These are phyloP conservation scores for Oryzaephilus surinamensis DNA, from an alignment of 1,140 invertebrate genomes.

Conservation along the genomic window DNA sequence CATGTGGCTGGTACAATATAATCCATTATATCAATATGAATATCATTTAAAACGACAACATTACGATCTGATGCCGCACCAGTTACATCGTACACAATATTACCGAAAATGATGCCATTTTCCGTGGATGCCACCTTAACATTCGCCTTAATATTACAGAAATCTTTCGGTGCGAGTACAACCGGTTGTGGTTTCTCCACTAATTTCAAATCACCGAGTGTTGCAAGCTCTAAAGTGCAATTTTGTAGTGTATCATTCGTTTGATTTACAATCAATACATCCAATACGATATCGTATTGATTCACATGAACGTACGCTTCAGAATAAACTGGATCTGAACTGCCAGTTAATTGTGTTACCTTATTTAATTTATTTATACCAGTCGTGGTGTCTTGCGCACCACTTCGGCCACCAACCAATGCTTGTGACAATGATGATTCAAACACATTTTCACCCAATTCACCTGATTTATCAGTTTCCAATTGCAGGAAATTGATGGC, in stretches of 20 bases:
- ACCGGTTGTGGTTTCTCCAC: constrained; percentile 95
- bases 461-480: constrained; percentile 55
- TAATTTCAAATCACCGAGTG: constrained; percentile 92
- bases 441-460: constrained; percentile 85
- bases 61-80: constrained; percentile 90
- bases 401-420: constrained; percentile 51
- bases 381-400: constrained; percentile 37
- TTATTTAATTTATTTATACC: constrained; percentile 62
- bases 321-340: constrained; percentile 97
- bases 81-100: constrained; percentile 96
- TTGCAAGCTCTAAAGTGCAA: constrained; percentile 94
- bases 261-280: constrained; percentile 96
- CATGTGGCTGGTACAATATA: constrained; percentile 97
- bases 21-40: constrained; percentile 99
- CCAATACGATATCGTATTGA: constrained; percentile 97
- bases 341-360: constrained; percentile 98
- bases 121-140: constrained; percentile 94
- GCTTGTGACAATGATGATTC: constrained; percentile 91
- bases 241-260: constrained; percentile 96
- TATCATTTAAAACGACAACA: constrained; percentile 97
- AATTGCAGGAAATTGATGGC: constrained; percentile 81
- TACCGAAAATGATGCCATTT: constrained; percentile 99
- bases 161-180: constrained; percentile 92
- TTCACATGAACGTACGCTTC: constrained; percentile 99
- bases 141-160: constrained; percentile 96